Base-by-base conservation (phyloP, 2,888 invertebrate species). In the Globia sparganii region DNA sequence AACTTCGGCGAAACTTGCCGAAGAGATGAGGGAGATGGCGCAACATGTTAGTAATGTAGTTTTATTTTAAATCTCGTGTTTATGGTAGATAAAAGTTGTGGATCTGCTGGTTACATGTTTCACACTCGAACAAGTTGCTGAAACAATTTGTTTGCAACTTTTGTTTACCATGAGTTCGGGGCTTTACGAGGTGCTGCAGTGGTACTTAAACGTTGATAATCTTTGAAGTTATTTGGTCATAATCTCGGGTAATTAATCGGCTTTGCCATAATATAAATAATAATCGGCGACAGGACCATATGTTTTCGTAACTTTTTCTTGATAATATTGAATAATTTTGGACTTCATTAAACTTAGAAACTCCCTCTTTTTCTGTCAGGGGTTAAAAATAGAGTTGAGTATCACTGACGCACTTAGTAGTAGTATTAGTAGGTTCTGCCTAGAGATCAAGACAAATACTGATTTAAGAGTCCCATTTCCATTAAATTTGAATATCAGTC, bases 1-100 rank as follows among this genome's bases (percentile, higher is more conserved):
- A 92, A 98, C 98, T 18, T 97, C 98, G 40, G 98, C 98, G 4
- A 97, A 97, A 64, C 94, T 97, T 62, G 97, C 97, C 0, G 97
- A 97, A 83, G 97, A 97, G 85, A 91, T 95, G 94, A 82, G 94
- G 56, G 96, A 96, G 80, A 87, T 97, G 37, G 93, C 90, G 82
- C 97, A 94, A 62, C 95, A 96, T 84, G 95, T 95, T 83, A 91
- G 97, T 95, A 74, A 61, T n/a, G 34, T 72, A 69, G 58, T 11
- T 56, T 62, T 46, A 13, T 34, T 68, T 31, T 25, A n/a, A 21
- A 56, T 15, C 21, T 13, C 40, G n/a, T 49, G 37, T n/a, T 64
- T 34, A 11, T 64, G 18, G 59, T 25, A 21, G 21, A 68, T 11
- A 34, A 34, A 40, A 49, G 49, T 69, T 61, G 28, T 62, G 25